Percentiles rank a stretch among this genome's conserved stretches.
These are phyloP conservation scores for Diaprepes abbreviatus DNA, from an alignment of 2,888 invertebrate species.

Conservation along the genomic window DNA sequence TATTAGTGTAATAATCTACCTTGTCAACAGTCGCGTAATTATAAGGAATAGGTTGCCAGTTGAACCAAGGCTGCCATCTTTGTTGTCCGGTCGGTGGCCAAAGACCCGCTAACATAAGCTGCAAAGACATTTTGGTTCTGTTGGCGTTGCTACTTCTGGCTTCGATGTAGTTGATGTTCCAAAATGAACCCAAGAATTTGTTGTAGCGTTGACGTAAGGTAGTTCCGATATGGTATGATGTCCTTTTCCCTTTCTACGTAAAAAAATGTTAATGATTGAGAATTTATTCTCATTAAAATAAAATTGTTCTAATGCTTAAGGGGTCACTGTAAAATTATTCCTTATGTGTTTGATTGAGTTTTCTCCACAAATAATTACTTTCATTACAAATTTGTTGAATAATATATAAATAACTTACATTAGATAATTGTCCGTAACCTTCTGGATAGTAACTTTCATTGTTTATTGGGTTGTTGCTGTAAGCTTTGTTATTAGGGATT, in stretches of 20 bases:
- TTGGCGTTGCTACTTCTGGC: slow-evolving; percentile 75
- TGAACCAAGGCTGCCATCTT: slow-evolving; percentile 68
- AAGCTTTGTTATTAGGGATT: neutral
- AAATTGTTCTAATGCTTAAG: no score
- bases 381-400: no score
- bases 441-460: slow-evolving; percentile 18
- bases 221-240: slow-evolving; percentile 74
- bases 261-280: no score
- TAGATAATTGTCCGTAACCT: slow-evolving; percentile 35
- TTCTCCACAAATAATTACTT: no score
- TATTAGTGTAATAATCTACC: slow-evolving; percentile 2
- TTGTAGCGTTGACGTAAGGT: slow-evolving; percentile 74
- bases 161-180: slow-evolving; percentile 70
- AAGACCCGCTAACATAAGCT: slow-evolving; percentile 76
- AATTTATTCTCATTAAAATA: no score
- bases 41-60: slow-evolving; percentile 56
- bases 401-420: slow-evolving; percentile 24
- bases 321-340: no score
- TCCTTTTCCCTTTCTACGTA: slow-evolving; percentile 69
- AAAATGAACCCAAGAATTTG: slow-evolving; percentile 71
- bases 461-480: slow-evolving; percentile 17
- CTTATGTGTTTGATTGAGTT: no score
- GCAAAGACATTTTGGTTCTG: slow-evolving; percentile 79
- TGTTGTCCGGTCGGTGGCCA: slow-evolving; percentile 73
- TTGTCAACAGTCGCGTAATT: slow-evolving; percentile 41